These are phyloP conservation scores for Salvelinus namaycush DNA, from an alignment of 2,113 vertebrate species.

Conservation along the genomic window DNA sequence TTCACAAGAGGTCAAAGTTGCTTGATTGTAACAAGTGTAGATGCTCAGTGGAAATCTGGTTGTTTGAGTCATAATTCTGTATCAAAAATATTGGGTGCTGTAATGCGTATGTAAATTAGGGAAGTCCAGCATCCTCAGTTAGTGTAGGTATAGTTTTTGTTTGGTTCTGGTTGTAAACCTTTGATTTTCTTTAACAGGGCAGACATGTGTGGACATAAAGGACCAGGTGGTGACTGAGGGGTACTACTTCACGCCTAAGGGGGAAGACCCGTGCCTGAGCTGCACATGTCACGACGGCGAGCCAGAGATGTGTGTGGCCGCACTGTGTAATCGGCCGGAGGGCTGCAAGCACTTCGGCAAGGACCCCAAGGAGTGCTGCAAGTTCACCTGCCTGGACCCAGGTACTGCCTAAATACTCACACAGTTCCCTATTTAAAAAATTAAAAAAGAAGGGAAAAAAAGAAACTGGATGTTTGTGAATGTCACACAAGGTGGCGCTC, in stretches of 20 bases:
- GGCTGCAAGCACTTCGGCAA: conserved; percentile 94
- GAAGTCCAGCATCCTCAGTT: background rate
- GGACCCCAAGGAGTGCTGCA: conserved; percentile 98
- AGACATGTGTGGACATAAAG: conserved; percentile 97
- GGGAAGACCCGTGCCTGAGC: conserved; percentile 94
- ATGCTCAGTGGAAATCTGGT: background rate
- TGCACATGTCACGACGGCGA: conserved; percentile 96
- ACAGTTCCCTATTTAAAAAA: background rate
- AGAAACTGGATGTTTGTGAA: background rate
- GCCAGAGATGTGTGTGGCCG: conserved; percentile 96
- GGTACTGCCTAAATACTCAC: conserved; percentile 69
- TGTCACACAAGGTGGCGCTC: background rate
- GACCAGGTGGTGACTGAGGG: conserved; percentile 97
- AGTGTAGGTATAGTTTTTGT: background rate
- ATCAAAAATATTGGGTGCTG: background rate
- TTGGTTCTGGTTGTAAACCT: conserved; percentile 1
- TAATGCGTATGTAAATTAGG: background rate
- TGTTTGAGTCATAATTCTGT: background rate
- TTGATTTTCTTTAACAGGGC: conserved; percentile 72
- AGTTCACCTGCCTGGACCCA: conserved; percentile 94
- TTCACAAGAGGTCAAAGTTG: background rate
- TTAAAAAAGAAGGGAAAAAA: no score
- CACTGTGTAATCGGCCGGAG: conserved; percentile 93
- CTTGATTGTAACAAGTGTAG: background rate
- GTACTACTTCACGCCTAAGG: conserved; percentile 97